Percentiles rank a stretch among this genome's conserved stretches.
Conservation (phyloP, 2,888 invertebrate species). For the Hartigia nigra region DNA sequence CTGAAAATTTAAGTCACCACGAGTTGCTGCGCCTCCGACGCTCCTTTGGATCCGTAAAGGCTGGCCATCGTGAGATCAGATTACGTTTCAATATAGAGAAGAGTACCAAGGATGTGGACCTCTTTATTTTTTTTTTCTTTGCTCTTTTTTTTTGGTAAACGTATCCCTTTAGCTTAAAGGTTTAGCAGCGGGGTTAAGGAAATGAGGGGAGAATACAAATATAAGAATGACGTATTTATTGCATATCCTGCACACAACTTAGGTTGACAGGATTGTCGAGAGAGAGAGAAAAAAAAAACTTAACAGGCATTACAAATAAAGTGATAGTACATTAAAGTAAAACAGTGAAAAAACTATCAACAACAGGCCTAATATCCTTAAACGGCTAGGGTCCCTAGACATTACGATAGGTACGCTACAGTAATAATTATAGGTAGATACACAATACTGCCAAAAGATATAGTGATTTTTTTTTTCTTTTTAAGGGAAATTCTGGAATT, state of each 20-base stretch:
- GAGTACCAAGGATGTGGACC: not conserved
- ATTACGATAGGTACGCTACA: constrained; percentile 37
- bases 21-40: not conserved
- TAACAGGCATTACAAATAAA: constrained; percentile 37
- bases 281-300: constrained; percentile 31
- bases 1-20: constrained; percentile 59
- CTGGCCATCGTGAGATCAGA: not conserved
- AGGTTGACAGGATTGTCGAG: constrained; percentile 31
- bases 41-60: not conserved
- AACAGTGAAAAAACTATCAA: constrained; percentile 42
- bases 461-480: constrained; percentile 18
- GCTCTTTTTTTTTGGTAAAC: not conserved
- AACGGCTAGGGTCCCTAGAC: constrained; percentile 28
- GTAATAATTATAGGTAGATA: constrained; percentile 32
- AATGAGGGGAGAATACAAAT: constrained; percentile 16
- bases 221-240: constrained; percentile 42
- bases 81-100: not conserved
- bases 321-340: constrained; percentile 33
- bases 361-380: constrained; percentile 40
- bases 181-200: not conserved
- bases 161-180: not conserved
- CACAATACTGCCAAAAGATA: constrained; percentile 32
- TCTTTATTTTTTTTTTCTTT: not conserved
- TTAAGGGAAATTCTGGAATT: not conserved
- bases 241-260: constrained; percentile 35